Conservation (phyloP, 2,888 invertebrate species). For the Leptogaster cylindrica region DNA sequence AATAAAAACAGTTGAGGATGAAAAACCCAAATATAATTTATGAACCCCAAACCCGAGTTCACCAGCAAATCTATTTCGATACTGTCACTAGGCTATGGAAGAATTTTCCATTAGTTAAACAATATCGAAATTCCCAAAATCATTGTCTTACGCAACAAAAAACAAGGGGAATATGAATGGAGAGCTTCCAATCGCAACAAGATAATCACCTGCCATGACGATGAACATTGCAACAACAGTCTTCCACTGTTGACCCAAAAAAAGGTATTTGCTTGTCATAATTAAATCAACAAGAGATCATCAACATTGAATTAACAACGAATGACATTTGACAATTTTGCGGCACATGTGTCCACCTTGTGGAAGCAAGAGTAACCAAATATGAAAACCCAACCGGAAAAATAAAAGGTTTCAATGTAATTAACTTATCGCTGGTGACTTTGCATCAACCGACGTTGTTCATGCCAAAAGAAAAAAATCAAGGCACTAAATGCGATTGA, state of each 20-base stretch:
- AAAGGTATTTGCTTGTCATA: constrained; percentile 4
- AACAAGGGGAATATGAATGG: too few species aligned
- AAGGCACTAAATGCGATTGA: background rate
- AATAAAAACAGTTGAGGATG: too few species aligned
- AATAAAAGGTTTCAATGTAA: background rate
- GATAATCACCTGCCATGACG: constrained; percentile 5
- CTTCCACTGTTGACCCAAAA: background rate
- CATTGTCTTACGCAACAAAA: too few species aligned
- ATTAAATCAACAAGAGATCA: constrained; percentile 9
- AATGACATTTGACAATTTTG: background rate
- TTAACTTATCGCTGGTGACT: constrained; percentile 1
- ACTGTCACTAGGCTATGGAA: too few species aligned
- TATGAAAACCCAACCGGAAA: background rate
- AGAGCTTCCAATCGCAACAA: too few species aligned
- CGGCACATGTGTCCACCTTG: background rate
- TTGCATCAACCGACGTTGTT: background rate
- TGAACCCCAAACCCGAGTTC: too few species aligned
- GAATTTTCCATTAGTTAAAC: too few species aligned
- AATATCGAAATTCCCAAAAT: too few species aligned
- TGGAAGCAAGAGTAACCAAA: background rate
- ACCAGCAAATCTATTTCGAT: too few species aligned
- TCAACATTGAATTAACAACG: background rate
- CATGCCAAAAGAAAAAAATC: background rate
- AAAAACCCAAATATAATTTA: too few species aligned
- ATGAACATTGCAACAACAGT: constrained; percentile 4